Percentiles rank a stretch among this genome's conserved stretches.
Evolutionary conservation across 2,113 vertebrate species (phyloP).

Genomic region (Turnix velox): DNA sequence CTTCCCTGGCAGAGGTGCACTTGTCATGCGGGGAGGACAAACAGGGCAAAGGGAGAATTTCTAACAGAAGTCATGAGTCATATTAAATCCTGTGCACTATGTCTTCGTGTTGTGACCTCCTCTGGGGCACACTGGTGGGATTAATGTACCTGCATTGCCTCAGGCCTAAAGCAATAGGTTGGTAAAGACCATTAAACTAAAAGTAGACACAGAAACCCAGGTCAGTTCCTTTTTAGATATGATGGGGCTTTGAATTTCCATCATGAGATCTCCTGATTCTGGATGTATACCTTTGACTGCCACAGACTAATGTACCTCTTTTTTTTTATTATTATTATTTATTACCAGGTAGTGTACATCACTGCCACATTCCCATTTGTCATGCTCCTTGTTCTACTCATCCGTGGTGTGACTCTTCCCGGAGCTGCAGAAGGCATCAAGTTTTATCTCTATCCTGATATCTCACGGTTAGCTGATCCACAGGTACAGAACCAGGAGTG

Average conservation of each 20-base stretch:
- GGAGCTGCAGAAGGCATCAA: conserved; percentile 96
- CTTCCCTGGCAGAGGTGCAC: neutral
- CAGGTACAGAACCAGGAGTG: conserved; percentile 76
- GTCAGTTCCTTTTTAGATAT: neutral
- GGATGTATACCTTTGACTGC: neutral
- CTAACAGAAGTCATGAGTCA: neutral
- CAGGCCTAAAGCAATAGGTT: neutral
- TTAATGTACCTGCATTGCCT: neutral
- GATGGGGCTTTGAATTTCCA: neutral
- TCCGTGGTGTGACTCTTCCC: conserved; percentile 94
- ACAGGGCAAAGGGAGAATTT: neutral
- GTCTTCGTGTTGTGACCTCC: neutral
- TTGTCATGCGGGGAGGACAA: neutral
- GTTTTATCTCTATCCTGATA: conserved; percentile 95
- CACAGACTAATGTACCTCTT: neutral
- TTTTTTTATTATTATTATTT: neutral
- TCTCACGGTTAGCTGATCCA: conserved; percentile 88
- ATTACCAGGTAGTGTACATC: conserved; percentile 86
- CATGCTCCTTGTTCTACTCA: conserved; percentile 93
- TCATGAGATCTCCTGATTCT: neutral
- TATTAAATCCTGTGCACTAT: neutral
- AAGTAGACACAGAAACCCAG: neutral
- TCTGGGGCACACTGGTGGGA: neutral
- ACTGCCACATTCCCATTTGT: conserved; percentile 96
- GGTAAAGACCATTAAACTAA: neutral